Base-by-base conservation (phyloP, 2,888 invertebrate species). In the Drosophila phalerata region DNA sequence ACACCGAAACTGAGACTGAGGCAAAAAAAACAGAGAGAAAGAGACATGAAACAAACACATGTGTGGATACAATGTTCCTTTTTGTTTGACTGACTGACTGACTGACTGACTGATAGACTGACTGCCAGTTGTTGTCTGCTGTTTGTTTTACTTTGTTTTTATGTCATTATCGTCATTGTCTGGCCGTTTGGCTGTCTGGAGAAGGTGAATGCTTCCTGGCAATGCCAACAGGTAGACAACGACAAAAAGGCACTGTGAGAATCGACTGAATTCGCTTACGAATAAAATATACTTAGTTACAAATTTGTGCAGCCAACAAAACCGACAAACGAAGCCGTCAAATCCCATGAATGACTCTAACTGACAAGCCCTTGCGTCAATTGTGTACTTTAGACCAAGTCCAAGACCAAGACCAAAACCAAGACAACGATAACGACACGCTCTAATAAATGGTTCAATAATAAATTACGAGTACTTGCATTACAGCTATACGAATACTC, bases 141-240 rank as follows among this genome's bases (percentile, higher is more conserved):
- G 60, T 81, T 76, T 82, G 77, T 81, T 81, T 77, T 79, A 56
- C 63, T 79, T 72, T 83, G 68, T 66, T 70, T 76, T 78, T 76
- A 73, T 79, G 80, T 77, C 77, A 79, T 77, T 76, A 77, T 77
- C 79, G 53, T 75, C 79, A 79, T 68, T 77, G 73, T 82, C 72
- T 69, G 65, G 22, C 53, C 62, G 37, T 67, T 65, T 69, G 64
- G 19, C 53, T 62, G 37, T 69, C 67, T 69, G 64, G 67, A 64
- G 74, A 76, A 85, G 85, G 88, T 85, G 88, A 85, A 85, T 64
- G 85, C 85, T 85, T 85, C 85, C 85, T 85, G 85, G 85, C 89
- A 89, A 87, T 89, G 85, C 85, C 85, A 89, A 84, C 89, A 89
- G 82, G 84, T 88, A 84, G 84, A 88, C 85, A 85, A 79, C 73